Evolutionary conservation across 2,888 invertebrate genomes (phyloP), one percentile per base, ranked within the genome.

Genomic region (Zaprionus lineosus): DNA sequence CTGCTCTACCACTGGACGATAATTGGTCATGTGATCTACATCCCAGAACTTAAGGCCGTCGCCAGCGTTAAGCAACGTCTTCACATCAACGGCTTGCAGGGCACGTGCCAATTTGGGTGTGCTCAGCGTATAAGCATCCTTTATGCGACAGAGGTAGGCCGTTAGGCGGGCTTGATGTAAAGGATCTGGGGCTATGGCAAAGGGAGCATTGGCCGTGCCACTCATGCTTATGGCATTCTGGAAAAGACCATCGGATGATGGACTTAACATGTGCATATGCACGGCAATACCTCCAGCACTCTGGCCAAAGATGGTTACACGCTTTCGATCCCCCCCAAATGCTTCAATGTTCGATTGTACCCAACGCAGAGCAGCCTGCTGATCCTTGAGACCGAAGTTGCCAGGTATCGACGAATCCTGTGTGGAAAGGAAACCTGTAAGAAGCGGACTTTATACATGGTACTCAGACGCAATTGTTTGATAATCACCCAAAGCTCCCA

Each of bases 331-430:
- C 0, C 92, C 92, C 1, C 90, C 90, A 59, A 92, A 92, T 24
- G 65, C 52, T 1, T 62, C 71, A 29, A 91, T 91, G 58, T 91
- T 89, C 0, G 87, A 82, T 36, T 90, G 87, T 2, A 92, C 89
- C 91, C 91, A 92, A 61, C 88, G 88, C 24, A 92, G 68, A 0
- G 89, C 91, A 12, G 89, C 61, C 7, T 89, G 87, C 79, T 91
- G 91, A 84, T 92, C 92, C 74, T 92, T 92, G 0, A 91, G 74
- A 0, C 88, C 92, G 66, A 90, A 91, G 62, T 92, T 92, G 0
- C 91, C 91, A 0, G 91, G 89, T 40, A 91, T 89, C 5, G 78
- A 86, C 0, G 88, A 84, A 58, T 91, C 91, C 5, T 89, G 84
- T 1, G 91, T 91, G 28, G 91, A 90, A 1, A 91, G 86, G 50